phyloP scores from a whole-genome alignment of 2,797 vertebrate species.

The Clarias laeviceps region DNA sequence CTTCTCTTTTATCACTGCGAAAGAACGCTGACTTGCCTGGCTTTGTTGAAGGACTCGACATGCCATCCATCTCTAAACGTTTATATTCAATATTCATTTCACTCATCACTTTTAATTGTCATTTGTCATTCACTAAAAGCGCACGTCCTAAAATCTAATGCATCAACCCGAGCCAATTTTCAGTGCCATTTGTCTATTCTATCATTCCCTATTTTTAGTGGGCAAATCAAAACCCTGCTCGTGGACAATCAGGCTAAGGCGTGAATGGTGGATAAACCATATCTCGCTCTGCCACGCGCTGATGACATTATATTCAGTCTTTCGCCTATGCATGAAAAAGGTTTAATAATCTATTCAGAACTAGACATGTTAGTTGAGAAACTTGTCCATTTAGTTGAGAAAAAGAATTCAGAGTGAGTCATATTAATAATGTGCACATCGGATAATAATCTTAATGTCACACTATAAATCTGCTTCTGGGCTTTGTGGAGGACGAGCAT shows the following conservation, averaged over 20 bases:
- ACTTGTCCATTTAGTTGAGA: conserved; percentile 22
- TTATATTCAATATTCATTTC: conserved; percentile 50
- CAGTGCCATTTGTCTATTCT: conserved; percentile 52
- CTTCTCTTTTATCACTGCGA: conserved; percentile 36
- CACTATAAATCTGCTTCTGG: conserved; percentile 26
- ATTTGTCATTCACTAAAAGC: conserved; percentile 55
- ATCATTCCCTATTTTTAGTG: conserved; percentile 44
- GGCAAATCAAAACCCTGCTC: conserved; percentile 41
- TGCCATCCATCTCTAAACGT: conserved; percentile 47
- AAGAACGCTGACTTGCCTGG: conserved; percentile 35
- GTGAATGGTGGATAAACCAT: conserved; percentile 26
- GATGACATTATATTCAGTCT: conserved; percentile 41
- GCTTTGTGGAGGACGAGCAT: conserved; percentile 14
- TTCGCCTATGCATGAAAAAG: conserved; percentile 26
- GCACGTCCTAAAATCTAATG: conserved; percentile 47
- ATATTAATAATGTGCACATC: conserved; percentile 42
- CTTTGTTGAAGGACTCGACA: conserved; percentile 43
- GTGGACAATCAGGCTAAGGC: conserved; percentile 42
- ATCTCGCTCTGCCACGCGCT: conserved; percentile 37
- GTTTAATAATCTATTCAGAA: conserved; percentile 41
- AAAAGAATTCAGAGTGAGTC: conserved; percentile 33
- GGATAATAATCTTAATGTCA: conserved; percentile 37
- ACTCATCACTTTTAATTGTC: conserved; percentile 55
- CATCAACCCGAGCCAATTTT: conserved; percentile 46
- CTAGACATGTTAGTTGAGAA: conserved; percentile 18